Conservation (phyloP, 2,113 vertebrate genomes). For the Uropsilus gracilis region DNA sequence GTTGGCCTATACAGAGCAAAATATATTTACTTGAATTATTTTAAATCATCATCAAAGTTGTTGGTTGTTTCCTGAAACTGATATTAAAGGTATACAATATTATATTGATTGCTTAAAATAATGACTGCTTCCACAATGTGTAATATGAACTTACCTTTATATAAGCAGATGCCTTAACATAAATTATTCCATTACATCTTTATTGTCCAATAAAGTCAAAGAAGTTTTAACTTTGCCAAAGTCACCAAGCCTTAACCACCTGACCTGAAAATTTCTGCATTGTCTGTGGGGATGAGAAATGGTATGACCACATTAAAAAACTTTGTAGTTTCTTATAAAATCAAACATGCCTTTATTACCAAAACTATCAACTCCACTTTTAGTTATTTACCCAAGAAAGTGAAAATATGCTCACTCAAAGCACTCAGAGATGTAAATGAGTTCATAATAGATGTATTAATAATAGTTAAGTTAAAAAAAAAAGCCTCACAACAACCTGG, state of each 20-base stretch:
- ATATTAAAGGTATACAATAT: neutral
- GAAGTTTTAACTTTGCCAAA: neutral
- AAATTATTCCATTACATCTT: neutral
- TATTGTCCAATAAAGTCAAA: neutral
- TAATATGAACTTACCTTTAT: neutral
- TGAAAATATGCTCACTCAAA: neutral
- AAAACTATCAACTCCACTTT: neutral
- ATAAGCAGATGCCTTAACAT: neutral
- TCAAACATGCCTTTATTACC: neutral
- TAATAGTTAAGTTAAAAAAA: neutral
- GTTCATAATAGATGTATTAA: neutral
- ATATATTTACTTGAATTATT: neutral
- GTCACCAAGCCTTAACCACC: neutral
- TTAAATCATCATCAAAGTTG: neutral
- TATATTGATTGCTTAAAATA: neutral
- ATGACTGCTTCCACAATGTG: neutral
- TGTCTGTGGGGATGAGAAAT: neutral
- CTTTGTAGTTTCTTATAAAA: neutral
- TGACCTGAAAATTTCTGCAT: neutral
- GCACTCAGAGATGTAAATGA: neutral
- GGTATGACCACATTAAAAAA: neutral
- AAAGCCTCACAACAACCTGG: neutral
- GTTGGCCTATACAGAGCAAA: neutral
- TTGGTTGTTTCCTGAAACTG: neutral
- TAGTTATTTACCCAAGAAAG: neutral